These are phyloP conservation scores for Yoshiicerus persimilis DNA, from an alignment of 1,140 invertebrate species.

Conservation along the genomic window DNA sequence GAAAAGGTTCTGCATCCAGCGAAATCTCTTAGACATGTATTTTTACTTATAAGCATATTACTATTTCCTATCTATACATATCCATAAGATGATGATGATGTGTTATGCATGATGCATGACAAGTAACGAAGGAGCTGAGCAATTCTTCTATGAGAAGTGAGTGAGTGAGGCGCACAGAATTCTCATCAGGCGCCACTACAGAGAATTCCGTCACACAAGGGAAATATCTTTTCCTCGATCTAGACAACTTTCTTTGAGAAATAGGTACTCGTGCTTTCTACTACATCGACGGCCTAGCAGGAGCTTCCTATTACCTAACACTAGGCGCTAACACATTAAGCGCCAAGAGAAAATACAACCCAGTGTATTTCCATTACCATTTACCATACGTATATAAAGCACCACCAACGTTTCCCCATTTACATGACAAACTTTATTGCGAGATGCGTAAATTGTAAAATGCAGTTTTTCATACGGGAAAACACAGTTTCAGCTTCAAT, in stretches of 20 bases:
- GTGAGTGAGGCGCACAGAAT: conserved; percentile 14
- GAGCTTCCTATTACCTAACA: not conserved
- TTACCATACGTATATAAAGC: not conserved
- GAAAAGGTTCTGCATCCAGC: not conserved
- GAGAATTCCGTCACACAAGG: not conserved
- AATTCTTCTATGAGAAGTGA: not conserved
- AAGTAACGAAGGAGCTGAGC: not conserved
- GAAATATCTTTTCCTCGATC: not conserved
- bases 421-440: too few species aligned
- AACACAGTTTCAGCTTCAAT: not conserved
- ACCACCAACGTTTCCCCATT: too few species aligned
- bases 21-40: not conserved
- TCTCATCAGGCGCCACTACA: conserved; percentile 10
- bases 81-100: conserved; percentile 20
- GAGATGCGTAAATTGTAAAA: too few species aligned
- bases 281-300: not conserved
- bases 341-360: not conserved
- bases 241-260: not conserved
- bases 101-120: conserved; percentile 25
- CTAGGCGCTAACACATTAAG: not conserved
- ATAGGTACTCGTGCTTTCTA: not conserved
- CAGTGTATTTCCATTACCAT: not conserved
- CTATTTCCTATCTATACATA: not conserved
- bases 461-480: too few species aligned
- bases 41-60: not conserved